phyloP scores from a whole-genome alignment of 2,888 invertebrate species.

The Germaria angustata region DNA sequence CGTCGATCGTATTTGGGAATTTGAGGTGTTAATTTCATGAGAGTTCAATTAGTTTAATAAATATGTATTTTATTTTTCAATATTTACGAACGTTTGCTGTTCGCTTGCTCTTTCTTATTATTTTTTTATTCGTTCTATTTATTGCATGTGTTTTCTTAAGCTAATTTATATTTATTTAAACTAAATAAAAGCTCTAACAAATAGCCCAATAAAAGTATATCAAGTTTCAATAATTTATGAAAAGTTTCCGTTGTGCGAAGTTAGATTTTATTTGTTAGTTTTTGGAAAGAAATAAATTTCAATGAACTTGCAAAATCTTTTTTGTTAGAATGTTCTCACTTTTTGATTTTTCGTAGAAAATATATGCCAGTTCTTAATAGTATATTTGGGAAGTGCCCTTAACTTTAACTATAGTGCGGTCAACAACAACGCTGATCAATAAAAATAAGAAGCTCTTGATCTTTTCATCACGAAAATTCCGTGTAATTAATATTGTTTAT shows the following conservation, averaged over 20 bases:
- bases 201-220: neutral
- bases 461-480: too few relatives aligned
- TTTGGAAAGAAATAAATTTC: too few relatives aligned
- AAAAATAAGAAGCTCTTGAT: too few relatives aligned
- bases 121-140: neutral
- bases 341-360: too few relatives aligned
- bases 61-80: slow-evolving; percentile 49
- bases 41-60: slow-evolving; percentile 75
- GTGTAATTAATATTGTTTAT: too few relatives aligned
- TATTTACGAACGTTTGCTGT: slow-evolving; percentile 36
- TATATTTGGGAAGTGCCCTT: too few relatives aligned
- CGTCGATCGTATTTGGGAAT: neutral
- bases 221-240: neutral
- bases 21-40: slow-evolving; percentile 78
- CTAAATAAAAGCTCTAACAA: neutral
- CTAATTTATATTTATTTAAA: slow-evolving; percentile 39
- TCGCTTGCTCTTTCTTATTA: neutral
- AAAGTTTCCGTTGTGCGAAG: neutral
- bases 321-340: too few relatives aligned
- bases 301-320: too few relatives aligned
- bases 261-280: too few relatives aligned
- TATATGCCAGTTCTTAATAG: too few relatives aligned
- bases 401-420: too few relatives aligned
- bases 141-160: slow-evolving; percentile 13
- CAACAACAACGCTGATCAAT: too few relatives aligned